These are phyloP conservation scores for Euzophera pinguis DNA, from an alignment of 2,888 invertebrate genomes.

Conservation along the genomic window DNA sequence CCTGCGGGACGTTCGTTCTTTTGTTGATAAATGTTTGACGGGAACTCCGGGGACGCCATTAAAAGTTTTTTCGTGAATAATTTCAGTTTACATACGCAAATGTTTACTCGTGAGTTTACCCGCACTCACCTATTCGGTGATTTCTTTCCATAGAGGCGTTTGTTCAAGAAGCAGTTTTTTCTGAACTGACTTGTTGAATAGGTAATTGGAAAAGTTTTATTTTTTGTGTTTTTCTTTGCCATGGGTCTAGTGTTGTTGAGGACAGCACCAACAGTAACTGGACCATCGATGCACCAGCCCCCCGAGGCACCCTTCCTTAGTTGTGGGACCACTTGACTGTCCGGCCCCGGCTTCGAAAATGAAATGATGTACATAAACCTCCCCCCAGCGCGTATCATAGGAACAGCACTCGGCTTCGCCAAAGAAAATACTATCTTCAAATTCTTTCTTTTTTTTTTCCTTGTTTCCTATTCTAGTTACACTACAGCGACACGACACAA, in stretches of 20 bases:
- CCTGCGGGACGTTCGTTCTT: conserved; percentile 80
- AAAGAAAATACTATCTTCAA: no score
- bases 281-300: no score
- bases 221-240: conserved; percentile 49
- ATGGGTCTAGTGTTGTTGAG: conserved; percentile 42
- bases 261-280: no score
- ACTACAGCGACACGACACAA: no score
- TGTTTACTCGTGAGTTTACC: conserved; percentile 77
- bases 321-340: no score
- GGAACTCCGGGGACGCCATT: conserved; percentile 79
- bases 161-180: conserved; percentile 64
- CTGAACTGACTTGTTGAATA: conserved; percentile 62
- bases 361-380: no score
- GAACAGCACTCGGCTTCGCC: no score
- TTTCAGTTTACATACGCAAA: conserved; percentile 80
- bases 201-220: conserved; percentile 68
- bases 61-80: conserved; percentile 80
- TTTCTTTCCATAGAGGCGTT: conserved; percentile 74
- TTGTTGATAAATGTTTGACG: conserved; percentile 81
- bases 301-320: no score
- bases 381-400: no score
- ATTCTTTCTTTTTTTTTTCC: no score
- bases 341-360: no score
- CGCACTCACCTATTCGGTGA: conserved; percentile 76
- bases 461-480: no score